Evolutionary conservation across 2,797 vertebrate species (phyloP).

Genomic region (Crocodylus rhombifer): DNA sequence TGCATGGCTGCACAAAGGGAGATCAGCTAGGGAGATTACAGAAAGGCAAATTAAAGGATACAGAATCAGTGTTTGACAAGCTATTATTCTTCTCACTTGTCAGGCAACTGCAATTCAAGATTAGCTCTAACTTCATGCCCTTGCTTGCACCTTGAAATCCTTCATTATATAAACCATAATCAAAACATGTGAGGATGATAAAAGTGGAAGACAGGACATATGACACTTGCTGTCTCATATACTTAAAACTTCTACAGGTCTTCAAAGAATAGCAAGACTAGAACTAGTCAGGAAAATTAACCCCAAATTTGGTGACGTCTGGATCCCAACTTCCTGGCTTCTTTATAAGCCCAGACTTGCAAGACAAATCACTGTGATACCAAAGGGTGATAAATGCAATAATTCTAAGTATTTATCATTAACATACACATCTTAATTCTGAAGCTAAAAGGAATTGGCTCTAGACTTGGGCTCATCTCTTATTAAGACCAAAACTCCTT

Average conservation of each 20-base stretch:
- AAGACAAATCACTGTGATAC: background rate
- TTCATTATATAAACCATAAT: conserved; percentile 17
- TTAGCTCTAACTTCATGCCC: background rate
- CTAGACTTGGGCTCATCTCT: background rate
- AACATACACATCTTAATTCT: background rate
- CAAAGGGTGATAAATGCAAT: background rate
- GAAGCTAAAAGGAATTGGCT: background rate
- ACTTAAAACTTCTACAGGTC: background rate
- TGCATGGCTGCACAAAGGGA: conserved; percentile 1
- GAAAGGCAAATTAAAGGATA: conserved; percentile 1
- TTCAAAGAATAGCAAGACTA: conserved; percentile 3
- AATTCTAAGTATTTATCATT: background rate
- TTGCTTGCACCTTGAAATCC: background rate
- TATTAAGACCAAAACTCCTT: background rate
- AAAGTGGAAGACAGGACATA: background rate
- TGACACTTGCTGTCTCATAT: background rate
- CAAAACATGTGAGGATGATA: background rate
- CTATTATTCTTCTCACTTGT: background rate
- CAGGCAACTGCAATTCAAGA: background rate
- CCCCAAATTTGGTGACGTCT: background rate
- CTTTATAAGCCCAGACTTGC: background rate
- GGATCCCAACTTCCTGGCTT: background rate
- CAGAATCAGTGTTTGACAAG: background rate
- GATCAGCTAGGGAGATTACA: background rate
- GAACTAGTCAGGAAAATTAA: background rate